Evolutionary conservation across 2,888 invertebrate species (phyloP), one percentile per base, ranked within the genome.

Genomic region (Habrosyne pyritoides): DNA sequence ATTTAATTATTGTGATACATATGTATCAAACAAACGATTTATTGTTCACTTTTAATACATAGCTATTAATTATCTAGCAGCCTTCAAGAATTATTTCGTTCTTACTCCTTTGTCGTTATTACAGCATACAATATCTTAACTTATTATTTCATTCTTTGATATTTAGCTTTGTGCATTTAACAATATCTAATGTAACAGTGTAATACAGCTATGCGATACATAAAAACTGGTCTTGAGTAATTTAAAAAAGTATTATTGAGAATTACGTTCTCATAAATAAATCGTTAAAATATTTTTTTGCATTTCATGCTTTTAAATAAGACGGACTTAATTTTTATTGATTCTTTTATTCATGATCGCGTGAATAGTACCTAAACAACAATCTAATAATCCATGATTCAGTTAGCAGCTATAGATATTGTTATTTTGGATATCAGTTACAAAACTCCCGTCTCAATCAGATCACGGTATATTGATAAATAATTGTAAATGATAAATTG

Each of bases 281-380:
- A 62, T 63, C 47, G 48, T 53, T 21, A 53, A 33, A 70, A 66
- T 54, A 59, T 67, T 59, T 67, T n/a, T 60, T 72, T 81, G 85
- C 88, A 88, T 89, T 84, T 75, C n/a, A 87, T 88, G 87, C 87
- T 67, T 69, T 62, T 66, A 66, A n/a, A 56, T 62, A 69, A 61
- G 61, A 66, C 53, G 47, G 56, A 62, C 63, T n/a, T 14, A 22
- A 48, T 24, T 21, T 12, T 10, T 6, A 46, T n/a, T n/a, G 2
- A 46, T 21, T n/a, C 18, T 21, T 10, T n/a, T 36, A 14, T 10
- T 1, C 5, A 3, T 36, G 12, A 47, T 47, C 21, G 47, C 10
- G 10, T 8, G 14, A 5, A 7, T 4, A 14, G n/a, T 14, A n/a
- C n/a, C n/a, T n/a, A 36, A 36, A 36, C 10, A 36, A 30, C 2